Base-by-base conservation (phyloP, 2,797 vertebrate species). In the Melopsittacus undulatus region DNA sequence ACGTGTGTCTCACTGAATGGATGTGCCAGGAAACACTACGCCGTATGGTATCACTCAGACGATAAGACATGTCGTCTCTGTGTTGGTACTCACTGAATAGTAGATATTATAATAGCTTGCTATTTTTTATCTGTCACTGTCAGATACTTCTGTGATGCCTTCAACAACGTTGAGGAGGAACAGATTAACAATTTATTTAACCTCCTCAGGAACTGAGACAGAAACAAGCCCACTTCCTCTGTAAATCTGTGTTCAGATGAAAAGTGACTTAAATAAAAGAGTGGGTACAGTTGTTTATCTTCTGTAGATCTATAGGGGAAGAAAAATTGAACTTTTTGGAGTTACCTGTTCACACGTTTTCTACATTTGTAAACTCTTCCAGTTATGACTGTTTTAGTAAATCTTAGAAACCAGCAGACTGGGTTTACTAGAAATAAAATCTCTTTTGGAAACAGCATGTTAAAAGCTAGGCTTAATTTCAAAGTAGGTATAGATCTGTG, bases 131-230 rank as follows among this genome's bases (percentile, higher is more conserved):
- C 92, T 92, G 19, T 96, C 92, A 56, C 89, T 85, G 87, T 94
- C 92, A 85, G 15, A 89, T 73, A 52, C 95, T 87, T 83, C 77
- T 54, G 54, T 77, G 84, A 90, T 75, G 74, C 83, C 87, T 83
- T 96, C 92, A 96, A 40, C 94, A 81, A 83, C 92, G 62, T 34
- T 95, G 96, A 98, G 88, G 96, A 95, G 95, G 91, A 97, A 62
- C 97, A 97, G 96, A 96, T 94, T 83, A 93, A 68, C 75, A 88
- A 94, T 90, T 91, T 96, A 89, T 96, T 96, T 82, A 80, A 90
- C 95, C 97, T 97, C 95, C 96, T 95, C 51, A 46, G 89, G 89
- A 95, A 49, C 22, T 61, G 77, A 92, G 61, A 89, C 75, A 75
- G 90, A 81, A 96, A 86, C 70, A 43, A 92, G 66, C 83, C 79